Evolutionary conservation across 2,888 invertebrate species (phyloP), one percentile per base, ranked within the genome.

Genomic region (Atrina japonica): DNA sequence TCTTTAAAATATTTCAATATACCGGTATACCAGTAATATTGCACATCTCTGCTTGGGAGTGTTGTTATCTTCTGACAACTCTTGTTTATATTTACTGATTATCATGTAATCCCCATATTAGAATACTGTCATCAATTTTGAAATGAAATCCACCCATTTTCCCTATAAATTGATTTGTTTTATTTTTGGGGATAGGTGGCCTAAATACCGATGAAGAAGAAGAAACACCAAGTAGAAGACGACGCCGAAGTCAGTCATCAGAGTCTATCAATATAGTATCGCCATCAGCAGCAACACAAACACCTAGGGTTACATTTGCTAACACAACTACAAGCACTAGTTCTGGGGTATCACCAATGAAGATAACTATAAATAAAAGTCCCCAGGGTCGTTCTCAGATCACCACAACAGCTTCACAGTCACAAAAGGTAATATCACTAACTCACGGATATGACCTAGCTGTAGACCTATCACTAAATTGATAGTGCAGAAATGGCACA

Each of bases 291-390:
- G 76, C 30, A 41, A 79, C 77, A 0, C 83, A 82, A 50, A 82
- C 83, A 1, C 84, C 85, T 6, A 83, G 85, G 35, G 82, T 85
- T 3, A 80, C 85, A 0, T 85, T 82, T 76, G 83, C 84, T 14
- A 70, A 70, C 3, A 82, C 86, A 5, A 75, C 84, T 14, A 79
- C 82, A 52, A 78, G 80, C 60, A 76, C 78, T 18, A 58, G 77
- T 7, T 77, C 84, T 21, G 78, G 80, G n/a, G 72, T 84, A n/a
- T 86, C 88, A 2, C 88, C 88, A 0, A 86, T 88, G 73, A 88
- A 88, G 68, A 88, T 88, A 66, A 88, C 88, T 16, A 86, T 88
- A 70, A 86, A 85, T 66, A 88, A 88, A 69, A 87, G 86, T 70
- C 88, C 88, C 3, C 83, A 85, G 68, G 82, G 82, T 0, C 77